Evolutionary conservation across 2,797 vertebrate genomes (phyloP).

Genomic region (Hippopotamyrus pictus): DNA sequence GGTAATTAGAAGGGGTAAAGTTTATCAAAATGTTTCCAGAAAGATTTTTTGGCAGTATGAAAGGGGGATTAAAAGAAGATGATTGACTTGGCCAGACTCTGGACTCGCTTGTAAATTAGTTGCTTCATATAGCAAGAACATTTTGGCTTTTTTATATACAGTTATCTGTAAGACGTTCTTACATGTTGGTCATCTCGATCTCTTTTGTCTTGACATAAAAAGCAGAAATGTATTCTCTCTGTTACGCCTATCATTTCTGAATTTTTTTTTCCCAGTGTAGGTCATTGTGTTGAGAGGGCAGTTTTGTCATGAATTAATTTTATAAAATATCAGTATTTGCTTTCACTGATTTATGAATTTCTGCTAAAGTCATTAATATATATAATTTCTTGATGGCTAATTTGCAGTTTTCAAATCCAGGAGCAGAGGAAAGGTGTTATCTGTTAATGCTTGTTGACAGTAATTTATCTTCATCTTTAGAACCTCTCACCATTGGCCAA

Average conservation of each 20-base stretch:
- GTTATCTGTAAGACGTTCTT: constrained; percentile 70
- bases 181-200: constrained; percentile 71
- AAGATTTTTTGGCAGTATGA: constrained; percentile 37
- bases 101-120: constrained; percentile 68
- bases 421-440: neutral
- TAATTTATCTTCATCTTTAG: neutral
- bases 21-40: constrained; percentile 36
- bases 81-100: constrained; percentile 51
- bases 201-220: constrained; percentile 71
- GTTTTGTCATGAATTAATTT: constrained; percentile 2
- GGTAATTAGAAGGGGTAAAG: constrained; percentile 47
- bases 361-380: constrained; percentile 15
- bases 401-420: neutral
- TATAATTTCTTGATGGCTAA: neutral
- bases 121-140: constrained; percentile 62
- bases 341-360: constrained; percentile 6
- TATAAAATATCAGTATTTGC: constrained; percentile 12
- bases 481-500: constrained; percentile 13
- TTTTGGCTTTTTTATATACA: constrained; percentile 68
- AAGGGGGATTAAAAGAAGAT: constrained; percentile 25
- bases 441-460: constrained; percentile 16
- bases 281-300: constrained; percentile 9
- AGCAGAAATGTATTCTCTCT: constrained; percentile 62
- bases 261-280: neutral
- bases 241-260: constrained; percentile 43